These are phyloP conservation scores for Apodemus speciosus DNA, from an alignment of 2,113 vertebrate species.

Conservation along the genomic window DNA sequence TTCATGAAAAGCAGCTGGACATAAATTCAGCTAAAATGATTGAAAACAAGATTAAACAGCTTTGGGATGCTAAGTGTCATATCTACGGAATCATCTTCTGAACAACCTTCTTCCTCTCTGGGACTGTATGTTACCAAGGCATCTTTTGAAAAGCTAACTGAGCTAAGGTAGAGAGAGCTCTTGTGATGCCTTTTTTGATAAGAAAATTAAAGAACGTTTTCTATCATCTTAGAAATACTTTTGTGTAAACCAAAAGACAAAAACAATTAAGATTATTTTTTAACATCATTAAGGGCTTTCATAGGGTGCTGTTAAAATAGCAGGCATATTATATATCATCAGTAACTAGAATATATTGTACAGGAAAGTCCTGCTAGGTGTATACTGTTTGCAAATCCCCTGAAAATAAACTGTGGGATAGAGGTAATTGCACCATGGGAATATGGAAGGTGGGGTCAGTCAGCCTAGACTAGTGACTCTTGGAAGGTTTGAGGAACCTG, in stretches of 20 bases:
- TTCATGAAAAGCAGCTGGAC: conserved; percentile 13
- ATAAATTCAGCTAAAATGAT: background rate
- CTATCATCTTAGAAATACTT: conserved; percentile 23
- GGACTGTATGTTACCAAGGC: background rate
- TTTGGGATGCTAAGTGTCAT: background rate
- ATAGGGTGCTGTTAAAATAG: background rate
- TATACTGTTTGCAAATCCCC: background rate
- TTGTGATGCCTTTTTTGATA: background rate
- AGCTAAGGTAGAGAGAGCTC: background rate
- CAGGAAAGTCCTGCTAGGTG: background rate
- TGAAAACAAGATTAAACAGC: background rate
- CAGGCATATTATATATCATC: background rate
- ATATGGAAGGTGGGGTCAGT: background rate
- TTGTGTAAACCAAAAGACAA: background rate
- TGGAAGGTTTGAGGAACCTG: background rate
- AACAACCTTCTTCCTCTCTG: background rate
- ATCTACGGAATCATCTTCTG: background rate
- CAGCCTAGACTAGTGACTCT: background rate
- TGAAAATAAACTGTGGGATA: background rate
- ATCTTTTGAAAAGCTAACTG: background rate
- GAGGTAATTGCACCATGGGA: too few species aligned
- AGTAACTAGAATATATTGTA: background rate
- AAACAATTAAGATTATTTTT: background rate
- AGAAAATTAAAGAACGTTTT: conserved; percentile 9
- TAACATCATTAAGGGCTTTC: background rate